Conservation (phyloP, 1,140 invertebrate species). For the Calliopsis andreniformis region DNA sequence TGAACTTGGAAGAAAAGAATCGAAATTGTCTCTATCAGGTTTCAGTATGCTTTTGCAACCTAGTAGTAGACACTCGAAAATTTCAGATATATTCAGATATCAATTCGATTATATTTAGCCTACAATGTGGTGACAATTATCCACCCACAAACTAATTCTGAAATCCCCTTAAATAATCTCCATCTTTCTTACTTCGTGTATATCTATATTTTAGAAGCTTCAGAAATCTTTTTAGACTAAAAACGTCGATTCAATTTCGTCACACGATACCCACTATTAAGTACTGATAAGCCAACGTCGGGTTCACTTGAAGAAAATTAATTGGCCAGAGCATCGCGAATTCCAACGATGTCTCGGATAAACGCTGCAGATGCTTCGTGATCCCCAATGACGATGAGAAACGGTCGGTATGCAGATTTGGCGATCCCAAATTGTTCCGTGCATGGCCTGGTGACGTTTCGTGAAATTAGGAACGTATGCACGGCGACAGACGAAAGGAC, state of each 20-base stretch:
- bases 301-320: background rate
- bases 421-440: slow-evolving; percentile 29
- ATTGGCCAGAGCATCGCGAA: slow-evolving; percentile 9
- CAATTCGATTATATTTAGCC: too few species aligned
- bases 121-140: too few species aligned
- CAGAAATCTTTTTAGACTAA: too few species aligned
- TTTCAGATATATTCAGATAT: too few species aligned
- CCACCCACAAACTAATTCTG: too few species aligned
- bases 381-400: slow-evolving; percentile 25
- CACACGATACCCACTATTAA: background rate
- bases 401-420: slow-evolving; percentile 31
- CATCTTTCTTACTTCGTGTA: too few species aligned
- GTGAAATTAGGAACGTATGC: slow-evolving; percentile 35
- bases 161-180: too few species aligned
- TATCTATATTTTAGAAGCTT: too few species aligned
- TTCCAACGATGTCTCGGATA: background rate
- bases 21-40: too few species aligned
- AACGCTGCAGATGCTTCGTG: slow-evolving; percentile 8
- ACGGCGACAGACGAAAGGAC: slow-evolving; percentile 5
- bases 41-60: too few species aligned
- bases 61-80: too few species aligned
- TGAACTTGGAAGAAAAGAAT: too few species aligned
- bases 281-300: background rate
- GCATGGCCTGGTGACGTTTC: slow-evolving; percentile 22
- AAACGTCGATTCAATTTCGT: background rate